These are phyloP conservation scores for Drosophila antonietae DNA, from an alignment of 2,888 invertebrate species.

Conservation along the genomic window DNA sequence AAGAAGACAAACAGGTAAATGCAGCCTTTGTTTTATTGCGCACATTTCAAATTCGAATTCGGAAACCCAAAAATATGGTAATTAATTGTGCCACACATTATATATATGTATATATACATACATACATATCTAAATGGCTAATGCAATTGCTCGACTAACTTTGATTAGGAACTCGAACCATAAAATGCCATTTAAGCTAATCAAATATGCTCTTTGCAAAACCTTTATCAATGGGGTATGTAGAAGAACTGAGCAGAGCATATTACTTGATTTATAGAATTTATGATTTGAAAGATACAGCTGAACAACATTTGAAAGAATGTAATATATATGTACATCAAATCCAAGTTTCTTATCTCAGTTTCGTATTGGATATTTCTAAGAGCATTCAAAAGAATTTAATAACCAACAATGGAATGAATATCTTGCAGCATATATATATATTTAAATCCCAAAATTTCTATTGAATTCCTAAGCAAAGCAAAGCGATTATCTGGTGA, in stretches of 20 bases:
- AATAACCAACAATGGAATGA: background rate
- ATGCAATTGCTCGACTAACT: slow-evolving; percentile 38
- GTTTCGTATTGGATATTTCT: background rate
- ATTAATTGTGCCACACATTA: slow-evolving; percentile 27
- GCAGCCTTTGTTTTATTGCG: slow-evolving; percentile 54
- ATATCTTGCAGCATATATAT: too few species aligned
- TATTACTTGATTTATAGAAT: background rate
- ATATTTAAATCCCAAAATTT: background rate
- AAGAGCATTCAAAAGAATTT: background rate
- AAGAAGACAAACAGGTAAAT: slow-evolving; percentile 77
- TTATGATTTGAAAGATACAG: background rate
- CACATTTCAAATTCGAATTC: slow-evolving; percentile 23
- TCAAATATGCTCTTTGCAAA: background rate
- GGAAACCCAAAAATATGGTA: slow-evolving; percentile 32
- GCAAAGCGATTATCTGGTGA: slow-evolving; percentile 1
- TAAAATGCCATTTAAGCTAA: slow-evolving; percentile 2
- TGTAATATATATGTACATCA: background rate
- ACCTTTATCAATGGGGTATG: background rate
- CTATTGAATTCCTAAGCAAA: too few species aligned
- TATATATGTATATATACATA: background rate
- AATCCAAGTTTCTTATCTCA: background rate
- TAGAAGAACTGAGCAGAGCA: background rate
- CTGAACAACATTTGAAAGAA: background rate
- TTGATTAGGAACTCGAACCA: background rate
- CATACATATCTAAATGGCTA: slow-evolving; percentile 10